Evolutionary conservation across 1,140 invertebrate genomes (phyloP).

Genomic region (Drosophila rufa): DNA sequence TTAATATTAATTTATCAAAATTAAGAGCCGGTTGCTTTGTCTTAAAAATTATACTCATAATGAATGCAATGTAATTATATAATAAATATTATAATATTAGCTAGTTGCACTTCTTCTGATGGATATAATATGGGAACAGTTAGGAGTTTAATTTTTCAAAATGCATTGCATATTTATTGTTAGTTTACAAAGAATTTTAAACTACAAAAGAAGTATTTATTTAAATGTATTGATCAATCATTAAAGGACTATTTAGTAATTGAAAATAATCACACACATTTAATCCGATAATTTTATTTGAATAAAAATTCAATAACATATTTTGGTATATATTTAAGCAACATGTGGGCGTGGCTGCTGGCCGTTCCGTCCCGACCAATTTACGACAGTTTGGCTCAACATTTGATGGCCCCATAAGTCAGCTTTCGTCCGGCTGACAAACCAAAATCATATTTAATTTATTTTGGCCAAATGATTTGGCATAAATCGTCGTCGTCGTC

Average conservation of each 20-base stretch:
- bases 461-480: conserved; percentile 65
- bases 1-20: conserved; percentile 28
- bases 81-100: background rate
- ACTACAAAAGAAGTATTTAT: too few species aligned
- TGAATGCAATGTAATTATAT: background rate
- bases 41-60: background rate
- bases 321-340: conserved; percentile 14
- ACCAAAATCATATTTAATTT: conserved; percentile 64
- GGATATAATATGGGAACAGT: too few species aligned
- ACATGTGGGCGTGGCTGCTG: conserved; percentile 37
- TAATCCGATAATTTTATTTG: background rate
- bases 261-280: background rate
- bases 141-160: too few species aligned
- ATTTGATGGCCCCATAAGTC: conserved; percentile 53
- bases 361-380: conserved; percentile 36
- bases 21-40: background rate
- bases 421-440: conserved; percentile 60
- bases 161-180: too few species aligned
- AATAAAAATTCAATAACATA: background rate
- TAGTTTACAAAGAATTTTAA: too few species aligned
- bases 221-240: background rate
- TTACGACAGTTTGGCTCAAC: conserved; percentile 20
- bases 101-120: background rate
- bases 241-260: background rate
- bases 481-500: conserved; percentile 39